Evolutionary conservation across 1,140 invertebrate species (phyloP), one percentile per base, ranked within the genome.

Genomic region (Drosophila funebris): DNA sequence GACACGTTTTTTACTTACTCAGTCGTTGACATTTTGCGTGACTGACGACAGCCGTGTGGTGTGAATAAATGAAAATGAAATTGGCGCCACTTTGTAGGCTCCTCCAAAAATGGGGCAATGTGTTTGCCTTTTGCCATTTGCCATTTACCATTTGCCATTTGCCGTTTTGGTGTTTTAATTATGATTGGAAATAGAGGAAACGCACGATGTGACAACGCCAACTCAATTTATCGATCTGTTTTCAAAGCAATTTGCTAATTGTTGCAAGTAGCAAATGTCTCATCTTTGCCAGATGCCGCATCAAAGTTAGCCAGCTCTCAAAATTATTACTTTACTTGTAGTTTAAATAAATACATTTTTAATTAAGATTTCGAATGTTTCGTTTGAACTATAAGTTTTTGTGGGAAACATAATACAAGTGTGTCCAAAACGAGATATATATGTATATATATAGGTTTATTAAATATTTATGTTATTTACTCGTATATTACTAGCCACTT

Each of bases 41-140:
- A 89, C 84, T 89, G 84, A 78, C 84, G 84, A 89, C 88, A 73
- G 84, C 82, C 63, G 79, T 73, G 80, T 89, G 84, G 80, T 84
- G 85, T 73, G 85, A 89, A 89, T 90, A 89, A 89, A 89, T 89
- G 83, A 88, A 79, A 87, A 85, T 87, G 83, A 76, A 87, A 78
- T 85, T 88, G 83, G 67, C 50, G 71, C 83, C 70, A 62, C 60
- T 72, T 84, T 66, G 75, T 74, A 74, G 60, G 29, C 61, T 13
- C 33, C 8, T 24, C 7, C 6, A 8, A 37, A 18, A 82, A 63
- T 60, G 37, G 54, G 81, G 82, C 81, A 81, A 87, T 87, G 81
- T 85, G 81, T 76, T 87, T 69, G 74, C 48, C 56, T 60, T 64
- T 46, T 71, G 64, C 74, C 73, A 81, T 68, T 39, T 39, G 37